phyloP scores from a whole-genome alignment of 2,888 invertebrate genomes.

The Tanypteryx hageni region DNA sequence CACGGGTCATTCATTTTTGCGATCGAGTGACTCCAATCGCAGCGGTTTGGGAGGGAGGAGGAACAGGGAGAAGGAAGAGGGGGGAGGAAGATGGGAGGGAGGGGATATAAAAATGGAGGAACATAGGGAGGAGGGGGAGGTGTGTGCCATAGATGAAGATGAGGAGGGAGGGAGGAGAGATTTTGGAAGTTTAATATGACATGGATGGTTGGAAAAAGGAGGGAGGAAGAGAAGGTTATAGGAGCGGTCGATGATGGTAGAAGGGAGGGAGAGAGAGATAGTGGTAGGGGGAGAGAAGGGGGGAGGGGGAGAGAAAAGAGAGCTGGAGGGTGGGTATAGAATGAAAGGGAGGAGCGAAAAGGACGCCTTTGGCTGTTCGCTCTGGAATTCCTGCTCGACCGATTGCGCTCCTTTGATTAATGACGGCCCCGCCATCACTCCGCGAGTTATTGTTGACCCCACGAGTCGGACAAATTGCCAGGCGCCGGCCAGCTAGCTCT shows the following conservation, averaged over 20 bases:
- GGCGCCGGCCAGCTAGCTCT: background rate
- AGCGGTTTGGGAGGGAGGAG: background rate
- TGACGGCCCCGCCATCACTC: slow-evolving; percentile 47
- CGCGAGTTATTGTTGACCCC: slow-evolving; percentile 49
- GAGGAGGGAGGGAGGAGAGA: no score
- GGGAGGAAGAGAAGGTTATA: no score
- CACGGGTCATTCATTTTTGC: slow-evolving; percentile 57
- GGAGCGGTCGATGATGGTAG: background rate
- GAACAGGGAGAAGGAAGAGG: no score
- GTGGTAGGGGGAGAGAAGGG: background rate
- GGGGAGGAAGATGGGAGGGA: background rate
- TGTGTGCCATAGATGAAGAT: no score
- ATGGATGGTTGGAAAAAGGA: no score
- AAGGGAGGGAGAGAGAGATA: background rate
- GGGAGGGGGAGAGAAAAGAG: background rate
- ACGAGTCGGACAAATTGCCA: slow-evolving; percentile 62
- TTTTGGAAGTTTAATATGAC: no score
- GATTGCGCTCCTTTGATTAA: slow-evolving; percentile 60
- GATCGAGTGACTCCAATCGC: background rate
- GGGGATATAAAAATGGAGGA: no score
- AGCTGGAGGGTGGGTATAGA: background rate
- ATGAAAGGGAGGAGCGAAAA: background rate
- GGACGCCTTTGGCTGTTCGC: background rate
- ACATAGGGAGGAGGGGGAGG: slow-evolving; percentile 5
- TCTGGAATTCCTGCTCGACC: slow-evolving; percentile 9